phyloP scores from a whole-genome alignment of 2,113 vertebrate genomes.

The Dasyprocta punctata region DNA sequence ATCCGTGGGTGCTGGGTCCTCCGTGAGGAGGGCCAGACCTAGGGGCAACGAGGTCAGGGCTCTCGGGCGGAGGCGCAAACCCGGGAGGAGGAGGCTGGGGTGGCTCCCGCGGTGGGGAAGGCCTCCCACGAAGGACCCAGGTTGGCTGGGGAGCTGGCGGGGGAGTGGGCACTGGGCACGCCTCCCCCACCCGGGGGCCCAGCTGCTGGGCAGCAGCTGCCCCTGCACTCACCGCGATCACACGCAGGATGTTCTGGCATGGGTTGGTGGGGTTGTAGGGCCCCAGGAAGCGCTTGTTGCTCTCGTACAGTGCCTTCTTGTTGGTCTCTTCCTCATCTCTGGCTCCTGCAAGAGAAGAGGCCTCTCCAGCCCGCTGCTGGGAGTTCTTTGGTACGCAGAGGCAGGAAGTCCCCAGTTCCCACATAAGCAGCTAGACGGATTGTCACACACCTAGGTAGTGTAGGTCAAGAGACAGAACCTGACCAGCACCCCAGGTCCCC shows the following conservation, averaged over 20 bases:
- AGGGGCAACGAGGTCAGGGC: background rate
- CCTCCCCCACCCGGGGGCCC: background rate
- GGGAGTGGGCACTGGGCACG: background rate
- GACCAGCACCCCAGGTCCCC: background rate
- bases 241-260: slow-evolving; percentile 72
- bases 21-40: background rate
- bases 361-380: background rate
- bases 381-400: background rate
- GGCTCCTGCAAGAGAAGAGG: slow-evolving; percentile 45
- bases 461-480: background rate
- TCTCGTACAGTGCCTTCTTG: slow-evolving; percentile 70
- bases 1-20: rapidly evolving
- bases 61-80: background rate
- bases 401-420: background rate
- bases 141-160: background rate
- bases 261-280: slow-evolving; percentile 73
- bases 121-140: background rate
- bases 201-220: background rate
- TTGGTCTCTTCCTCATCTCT: slow-evolving; percentile 67
- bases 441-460: background rate
- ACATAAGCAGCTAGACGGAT: background rate
- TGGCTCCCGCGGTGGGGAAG: background rate
- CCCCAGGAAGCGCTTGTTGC: slow-evolving; percentile 69
- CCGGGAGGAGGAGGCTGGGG: background rate
- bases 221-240: slow-evolving; percentile 73